Evolutionary conservation across 2,888 invertebrate genomes (phyloP).

Genomic region (Aphidoletes aphidimyza): DNA sequence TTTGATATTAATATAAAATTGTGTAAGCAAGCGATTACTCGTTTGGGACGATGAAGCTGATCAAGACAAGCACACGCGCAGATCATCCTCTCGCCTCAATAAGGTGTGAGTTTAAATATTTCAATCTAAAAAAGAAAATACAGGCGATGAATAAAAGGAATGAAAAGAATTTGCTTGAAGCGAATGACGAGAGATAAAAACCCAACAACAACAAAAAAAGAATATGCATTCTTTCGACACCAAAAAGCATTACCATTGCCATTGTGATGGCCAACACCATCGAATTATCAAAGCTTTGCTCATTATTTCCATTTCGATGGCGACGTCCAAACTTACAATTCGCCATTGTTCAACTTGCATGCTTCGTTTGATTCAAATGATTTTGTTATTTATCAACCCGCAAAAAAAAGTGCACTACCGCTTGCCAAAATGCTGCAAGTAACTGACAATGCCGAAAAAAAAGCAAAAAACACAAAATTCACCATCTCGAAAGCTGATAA

Average conservation of each 20-base stretch:
- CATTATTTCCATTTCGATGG: conserved; percentile 2
- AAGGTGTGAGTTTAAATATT: no score
- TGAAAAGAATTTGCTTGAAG: background rate
- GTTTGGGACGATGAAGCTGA: no score
- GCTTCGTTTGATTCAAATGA: no score
- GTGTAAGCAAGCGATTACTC: background rate
- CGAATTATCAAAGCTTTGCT: background rate
- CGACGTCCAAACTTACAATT: background rate
- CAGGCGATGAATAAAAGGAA: background rate
- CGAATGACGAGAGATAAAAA: background rate
- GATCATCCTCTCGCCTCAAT: no score
- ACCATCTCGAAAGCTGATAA: no score
- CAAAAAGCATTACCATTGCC: background rate
- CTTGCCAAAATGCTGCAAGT: background rate
- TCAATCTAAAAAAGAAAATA: no score
- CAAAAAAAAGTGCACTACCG: background rate
- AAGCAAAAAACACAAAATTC: no score
- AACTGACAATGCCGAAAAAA: background rate
- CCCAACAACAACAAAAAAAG: background rate
- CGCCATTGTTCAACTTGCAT: background rate
- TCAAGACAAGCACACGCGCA: no score
- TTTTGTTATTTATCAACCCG: background rate
- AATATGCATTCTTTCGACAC: background rate
- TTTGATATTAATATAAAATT: no score
- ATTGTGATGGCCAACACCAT: background rate